Evolutionary conservation across 2,888 invertebrate genomes (phyloP), one percentile per base, ranked within the genome.

Genomic region (Cheilosia vulpina): DNA sequence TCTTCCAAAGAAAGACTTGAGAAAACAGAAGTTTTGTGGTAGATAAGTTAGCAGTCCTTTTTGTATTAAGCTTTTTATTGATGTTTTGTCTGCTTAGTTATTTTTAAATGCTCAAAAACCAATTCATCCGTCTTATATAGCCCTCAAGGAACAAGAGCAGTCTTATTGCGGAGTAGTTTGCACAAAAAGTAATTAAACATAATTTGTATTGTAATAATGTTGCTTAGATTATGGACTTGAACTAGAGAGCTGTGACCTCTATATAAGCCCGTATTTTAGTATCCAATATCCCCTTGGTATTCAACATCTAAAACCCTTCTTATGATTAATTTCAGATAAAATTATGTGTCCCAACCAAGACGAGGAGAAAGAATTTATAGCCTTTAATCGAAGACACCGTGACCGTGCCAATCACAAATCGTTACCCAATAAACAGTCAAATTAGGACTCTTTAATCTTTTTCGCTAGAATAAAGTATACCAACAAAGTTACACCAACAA

Each of bases 351-450:
- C 76, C 65, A 71, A 68, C 63, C 76, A 80, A 72, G 76, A 81
- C 66, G 77, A 85, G 81, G 62, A 76, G 60, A 85, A 81, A 85
- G 85, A 77, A 76, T 71, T 57, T 55, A 76, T 62, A 72, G 66
- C 53, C 38, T 66, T 52, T 43, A 68, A 47, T 58, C 60, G 57
- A 57, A 76, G 66, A 62, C 81, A 85, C 55, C 77, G 34, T 77
- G 43, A 72, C 77, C 43, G 75, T 76, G 52, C 57, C 65, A 66
- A 60, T 11, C n/a, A 21, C 11, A 24, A 17, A 43, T 43, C 3
- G 66, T 19, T 11, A 72, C 11, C 21, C 38, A 69, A 55, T 5
- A 24, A 41, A 41, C 3, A 55, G 15, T 65, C 45, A 53, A 47
- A 60, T 15, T 6, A 55, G 19, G 9, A 57, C 53, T 38, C 38